phyloP scores from a whole-genome alignment of 2,797 vertebrate genomes.

The Hydrolagus colliei region DNA sequence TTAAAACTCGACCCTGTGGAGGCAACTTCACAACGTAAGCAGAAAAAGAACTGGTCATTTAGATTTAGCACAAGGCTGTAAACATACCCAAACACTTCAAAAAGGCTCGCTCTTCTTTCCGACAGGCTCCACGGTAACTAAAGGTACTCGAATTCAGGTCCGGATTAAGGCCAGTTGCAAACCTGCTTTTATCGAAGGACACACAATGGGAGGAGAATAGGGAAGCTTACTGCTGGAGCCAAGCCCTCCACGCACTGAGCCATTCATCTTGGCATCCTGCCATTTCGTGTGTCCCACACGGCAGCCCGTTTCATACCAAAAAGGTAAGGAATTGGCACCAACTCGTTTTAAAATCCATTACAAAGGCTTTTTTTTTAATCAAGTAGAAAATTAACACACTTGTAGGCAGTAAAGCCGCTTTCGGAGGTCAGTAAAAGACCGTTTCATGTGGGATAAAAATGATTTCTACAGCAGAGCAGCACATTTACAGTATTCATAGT shows the following conservation, averaged over 20 bases:
- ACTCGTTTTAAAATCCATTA: constrained; percentile 5
- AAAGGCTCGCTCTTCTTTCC: neutral
- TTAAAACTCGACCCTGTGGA: neutral
- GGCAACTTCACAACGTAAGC: constrained; percentile 1
- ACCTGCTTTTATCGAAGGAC: too few relatives aligned
- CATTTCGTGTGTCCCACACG: too few relatives aligned
- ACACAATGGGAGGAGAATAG: too few relatives aligned
- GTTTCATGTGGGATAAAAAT: neutral
- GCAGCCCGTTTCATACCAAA: neutral
- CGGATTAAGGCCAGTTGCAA: too few relatives aligned
- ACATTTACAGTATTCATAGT: neutral
- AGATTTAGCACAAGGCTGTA: constrained; percentile 3
- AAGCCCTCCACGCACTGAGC: too few relatives aligned
- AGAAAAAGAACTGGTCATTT: neutral
- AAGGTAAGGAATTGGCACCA: neutral
- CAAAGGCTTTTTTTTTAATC: neutral
- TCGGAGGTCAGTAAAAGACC: neutral
- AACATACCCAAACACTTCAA: neutral
- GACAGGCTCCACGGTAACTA: too few relatives aligned
- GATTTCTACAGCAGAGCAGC: constrained; percentile 5
- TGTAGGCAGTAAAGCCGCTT: neutral
- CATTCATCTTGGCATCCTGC: too few relatives aligned
- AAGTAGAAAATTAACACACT: constrained; percentile 3
- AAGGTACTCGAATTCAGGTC: too few relatives aligned
- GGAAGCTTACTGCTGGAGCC: too few relatives aligned